Percentiles rank a stretch among this genome's conserved stretches.
These are phyloP conservation scores for Actenoides hombroni DNA, from an alignment of 2,113 vertebrate genomes.

Conservation along the genomic window DNA sequence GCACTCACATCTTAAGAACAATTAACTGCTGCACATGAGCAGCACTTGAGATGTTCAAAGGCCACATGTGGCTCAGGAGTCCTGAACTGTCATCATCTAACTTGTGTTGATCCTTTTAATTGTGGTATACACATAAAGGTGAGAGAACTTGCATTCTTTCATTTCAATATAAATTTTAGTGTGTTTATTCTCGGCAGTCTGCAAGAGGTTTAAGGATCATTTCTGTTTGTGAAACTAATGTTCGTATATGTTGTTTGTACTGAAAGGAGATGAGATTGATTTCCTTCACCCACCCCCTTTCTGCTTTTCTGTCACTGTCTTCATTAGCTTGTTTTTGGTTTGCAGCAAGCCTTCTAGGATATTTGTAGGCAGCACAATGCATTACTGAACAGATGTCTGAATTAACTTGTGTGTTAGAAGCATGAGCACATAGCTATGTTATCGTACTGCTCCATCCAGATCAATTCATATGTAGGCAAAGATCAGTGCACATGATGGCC, in stretches of 20 bases:
- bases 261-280: not conserved
- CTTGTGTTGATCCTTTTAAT: not conserved
- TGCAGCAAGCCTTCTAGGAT: constrained; percentile 10
- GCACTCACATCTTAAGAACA: not conserved
- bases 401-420: not conserved
- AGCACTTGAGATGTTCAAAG: not conserved
- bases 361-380: constrained; percentile 15
- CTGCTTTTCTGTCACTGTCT: not conserved
- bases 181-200: not conserved
- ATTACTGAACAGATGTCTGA: not conserved
- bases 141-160: not conserved
- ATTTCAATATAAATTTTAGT: not conserved
- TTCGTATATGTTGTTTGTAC: not conserved
- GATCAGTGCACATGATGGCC: not conserved
- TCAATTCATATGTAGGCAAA: not conserved
- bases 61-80: not conserved
- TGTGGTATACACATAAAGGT: not conserved
- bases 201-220: not conserved
- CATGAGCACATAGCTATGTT: not conserved
- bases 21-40: not conserved
- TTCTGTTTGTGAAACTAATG: not conserved
- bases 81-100: not conserved
- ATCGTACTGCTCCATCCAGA: not conserved
- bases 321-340: constrained; percentile 10
- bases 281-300: rapidly evolving